Base-by-base conservation (phyloP, 2,888 invertebrate genomes). In the Agrotis ipsilon region DNA sequence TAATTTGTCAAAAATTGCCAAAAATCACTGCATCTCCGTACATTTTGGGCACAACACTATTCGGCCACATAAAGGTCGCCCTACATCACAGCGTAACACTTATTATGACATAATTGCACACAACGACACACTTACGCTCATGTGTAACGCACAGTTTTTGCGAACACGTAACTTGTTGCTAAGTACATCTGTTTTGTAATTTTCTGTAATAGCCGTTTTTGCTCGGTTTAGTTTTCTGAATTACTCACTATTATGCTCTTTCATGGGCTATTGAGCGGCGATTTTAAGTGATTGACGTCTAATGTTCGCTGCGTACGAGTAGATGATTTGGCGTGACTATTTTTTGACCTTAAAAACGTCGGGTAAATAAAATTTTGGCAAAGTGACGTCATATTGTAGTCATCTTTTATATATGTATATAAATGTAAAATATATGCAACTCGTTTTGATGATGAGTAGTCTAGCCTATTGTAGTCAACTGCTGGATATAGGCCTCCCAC, bases 101-200 rank as follows among this genome's bases (percentile, higher is more conserved):
- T 64, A 72, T 78, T 59, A 75, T 78, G 81, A 74, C 72, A 76
- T 84, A 74, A 80, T 64, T 69, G 69, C 72, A 45, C 51, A 61
- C 57, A 82, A 60, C 72, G 80, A 80, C 83, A 82, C 69, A 82
- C 71, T 64, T 80, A 65, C 69, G 52, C 24, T 80, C 74, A 77
- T 68, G 68, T 82, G 74, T 84, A 80, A 82, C 83, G 60, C 32
- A n/a, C 13, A 52, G 7, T 77, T 78, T 83, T 82, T 74, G 78
- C 73, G 14, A 68, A 74, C 70, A 69, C 61, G 66, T 70, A 72
- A 77, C 62, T 48, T 64, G 72, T 82, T 79, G 57, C 82, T 62
- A 75, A 43, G 73, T 18, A 18, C 80, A 84, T 83, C 78, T 66
- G 68, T 81, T 78, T 80, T 81, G 82, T 78, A 80, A 80, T 68